A percentile compares a stretch with the other conserved stretches of the same genome.
phyloP scores from a whole-genome alignment of 2,888 invertebrate genomes.

The Chelonus formosanus region DNA sequence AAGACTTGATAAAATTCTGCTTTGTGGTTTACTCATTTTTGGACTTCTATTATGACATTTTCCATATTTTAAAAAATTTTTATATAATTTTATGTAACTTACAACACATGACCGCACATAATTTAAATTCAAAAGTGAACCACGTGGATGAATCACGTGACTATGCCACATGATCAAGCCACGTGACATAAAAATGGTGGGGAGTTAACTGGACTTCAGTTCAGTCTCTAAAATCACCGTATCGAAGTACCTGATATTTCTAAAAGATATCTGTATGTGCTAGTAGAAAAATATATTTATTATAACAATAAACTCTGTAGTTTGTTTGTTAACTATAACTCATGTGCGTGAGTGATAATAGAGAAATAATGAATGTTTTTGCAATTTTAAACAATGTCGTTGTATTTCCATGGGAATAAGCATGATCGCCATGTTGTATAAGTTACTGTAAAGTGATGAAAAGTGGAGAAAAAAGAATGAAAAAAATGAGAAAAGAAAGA shows the following conservation, averaged over 20 bases:
- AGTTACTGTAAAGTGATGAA: constrained; percentile 10
- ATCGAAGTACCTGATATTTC: constrained; percentile 9
- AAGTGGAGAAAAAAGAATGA: constrained; percentile 20
- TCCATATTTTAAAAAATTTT: no score
- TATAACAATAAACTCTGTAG: background rate
- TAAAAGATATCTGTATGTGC: no score
- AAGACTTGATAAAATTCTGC: no score
- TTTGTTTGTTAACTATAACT: background rate
- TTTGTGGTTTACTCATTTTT: no score
- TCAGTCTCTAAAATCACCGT: constrained; percentile 2
- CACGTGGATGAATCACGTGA: no score
- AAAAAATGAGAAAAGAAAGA: background rate
- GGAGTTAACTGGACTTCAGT: constrained; percentile 12
- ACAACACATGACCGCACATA: no score
- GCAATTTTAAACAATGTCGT: background rate
- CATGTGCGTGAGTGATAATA: background rate
- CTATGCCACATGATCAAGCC: no score
- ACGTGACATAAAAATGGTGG: no score
- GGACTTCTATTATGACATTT: no score
- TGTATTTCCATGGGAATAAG: constrained; percentile 17
- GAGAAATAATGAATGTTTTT: background rate
- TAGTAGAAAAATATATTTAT: no score
- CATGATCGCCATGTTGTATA: constrained; percentile 34
- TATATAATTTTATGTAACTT: no score
- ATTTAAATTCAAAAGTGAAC: no score